These are phyloP conservation scores for Wasmannia auropunctata DNA, from an alignment of 1,140 invertebrate genomes.

Conservation along the genomic window DNA sequence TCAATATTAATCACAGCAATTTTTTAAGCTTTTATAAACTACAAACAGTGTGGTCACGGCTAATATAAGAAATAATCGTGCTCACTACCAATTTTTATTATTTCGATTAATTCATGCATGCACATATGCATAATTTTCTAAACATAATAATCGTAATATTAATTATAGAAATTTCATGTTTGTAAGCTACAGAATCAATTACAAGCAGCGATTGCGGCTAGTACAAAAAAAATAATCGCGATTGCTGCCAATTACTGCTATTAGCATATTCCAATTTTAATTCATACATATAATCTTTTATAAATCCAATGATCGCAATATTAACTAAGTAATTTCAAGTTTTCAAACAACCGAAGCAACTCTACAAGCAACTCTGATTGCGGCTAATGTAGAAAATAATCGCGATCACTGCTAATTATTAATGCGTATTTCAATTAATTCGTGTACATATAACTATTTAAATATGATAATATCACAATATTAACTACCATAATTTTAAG, in stretches of 20 bases:
- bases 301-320: background rate
- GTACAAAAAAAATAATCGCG: background rate
- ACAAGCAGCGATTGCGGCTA: background rate
- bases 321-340: background rate
- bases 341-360: background rate
- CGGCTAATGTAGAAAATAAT: background rate
- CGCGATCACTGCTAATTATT: no score
- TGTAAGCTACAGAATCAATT: background rate
- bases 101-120: no score
- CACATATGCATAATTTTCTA: no score
- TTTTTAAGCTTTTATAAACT: background rate
- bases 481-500: background rate
- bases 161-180: background rate
- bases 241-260: no score
- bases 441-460: background rate
- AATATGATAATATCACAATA: background rate
- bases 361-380: background rate
- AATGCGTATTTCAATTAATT: no score
- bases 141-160: background rate
- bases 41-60: background rate
- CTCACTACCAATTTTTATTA: background rate
- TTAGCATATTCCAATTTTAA: no score
- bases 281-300: no score
- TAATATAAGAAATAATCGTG: background rate
- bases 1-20: background rate